Base-by-base conservation (phyloP, 2,888 invertebrate genomes). In the Eupeodes luniger region DNA sequence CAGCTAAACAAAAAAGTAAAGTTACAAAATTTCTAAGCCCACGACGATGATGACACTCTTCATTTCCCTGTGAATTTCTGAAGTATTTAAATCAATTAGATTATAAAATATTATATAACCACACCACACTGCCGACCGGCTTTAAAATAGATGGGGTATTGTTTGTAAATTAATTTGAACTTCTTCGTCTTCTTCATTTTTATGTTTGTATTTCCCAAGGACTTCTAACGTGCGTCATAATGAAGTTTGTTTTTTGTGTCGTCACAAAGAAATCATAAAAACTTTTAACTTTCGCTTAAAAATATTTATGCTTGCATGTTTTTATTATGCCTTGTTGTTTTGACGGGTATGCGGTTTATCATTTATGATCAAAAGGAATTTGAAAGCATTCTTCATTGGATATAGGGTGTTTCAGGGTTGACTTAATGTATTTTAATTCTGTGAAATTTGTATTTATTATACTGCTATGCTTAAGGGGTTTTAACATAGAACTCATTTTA, bases 201-300 rank as follows among this genome's bases (percentile, higher is more conserved):
- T 11, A 2, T 57, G 3, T n/a, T 19, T 47, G 16, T 14, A 36
- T 40, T 62, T 82, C 78, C 75, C 79, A 86, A 81, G 78, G 82
- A 86, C 75, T 75, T 40, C 40, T 40, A 9, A 7, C 40, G 0
- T 40, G 1, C 40, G 0, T 40, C 55, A n/a, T 47, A 4, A 47
- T 47, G 40, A 40, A 5, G 4, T 40, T 9, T 40, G n/a, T n/a
- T 40, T 5, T 10, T 11, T 47, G 11, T 59, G 62, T 44, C 61
- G 40, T 27, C 16, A 49, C 14, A 66, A 59, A 55, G 27, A 16
- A 51, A 59, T 16, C 51, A 47, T 27, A 53, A 79, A 70, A 72
- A 64, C 67, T 64, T 62, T 69, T 72, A 85, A 81, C 85, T 85
- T 85, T 85, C 85, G 78, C 85, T 81, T n/a, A 69, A 40, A 74